phyloP scores from a whole-genome alignment of 2,888 invertebrate genomes.

The Machimus atricapillus region DNA sequence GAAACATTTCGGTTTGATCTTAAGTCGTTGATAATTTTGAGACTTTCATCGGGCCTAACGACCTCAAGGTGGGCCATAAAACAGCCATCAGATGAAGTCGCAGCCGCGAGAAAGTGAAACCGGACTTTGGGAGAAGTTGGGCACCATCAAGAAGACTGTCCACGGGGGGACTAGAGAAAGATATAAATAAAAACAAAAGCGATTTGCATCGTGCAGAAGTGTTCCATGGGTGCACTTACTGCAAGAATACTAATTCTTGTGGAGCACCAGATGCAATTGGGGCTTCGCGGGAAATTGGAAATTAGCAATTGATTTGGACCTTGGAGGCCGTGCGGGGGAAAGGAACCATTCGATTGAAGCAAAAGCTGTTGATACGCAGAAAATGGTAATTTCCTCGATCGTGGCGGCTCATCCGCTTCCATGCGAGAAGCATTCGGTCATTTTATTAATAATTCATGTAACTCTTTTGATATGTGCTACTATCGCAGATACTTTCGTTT shows the following conservation, averaged over 20 bases:
- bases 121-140: neutral
- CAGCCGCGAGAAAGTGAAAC: slow-evolving; percentile 25
- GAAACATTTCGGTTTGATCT: neutral
- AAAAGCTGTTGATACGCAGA: neutral
- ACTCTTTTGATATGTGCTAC: neutral
- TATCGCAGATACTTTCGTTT: neutral
- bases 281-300: neutral
- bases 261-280: neutral
- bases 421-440: neutral
- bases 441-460: slow-evolving; percentile 38
- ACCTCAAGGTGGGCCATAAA: slow-evolving; percentile 5
- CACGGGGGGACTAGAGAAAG: neutral
- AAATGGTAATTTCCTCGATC: neutral
- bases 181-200: neutral
- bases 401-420: neutral
- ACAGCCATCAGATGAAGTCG: neutral
- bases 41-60: slow-evolving; percentile 1
- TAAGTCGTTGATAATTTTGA: neutral
- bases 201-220: neutral
- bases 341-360: neutral
- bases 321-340: neutral
- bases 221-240: neutral
- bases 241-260: slow-evolving; percentile 7
- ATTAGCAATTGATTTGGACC: neutral
- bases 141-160: neutral